Base-by-base conservation (phyloP, 2,888 invertebrate genomes). In the Leptopilina myrica region DNA sequence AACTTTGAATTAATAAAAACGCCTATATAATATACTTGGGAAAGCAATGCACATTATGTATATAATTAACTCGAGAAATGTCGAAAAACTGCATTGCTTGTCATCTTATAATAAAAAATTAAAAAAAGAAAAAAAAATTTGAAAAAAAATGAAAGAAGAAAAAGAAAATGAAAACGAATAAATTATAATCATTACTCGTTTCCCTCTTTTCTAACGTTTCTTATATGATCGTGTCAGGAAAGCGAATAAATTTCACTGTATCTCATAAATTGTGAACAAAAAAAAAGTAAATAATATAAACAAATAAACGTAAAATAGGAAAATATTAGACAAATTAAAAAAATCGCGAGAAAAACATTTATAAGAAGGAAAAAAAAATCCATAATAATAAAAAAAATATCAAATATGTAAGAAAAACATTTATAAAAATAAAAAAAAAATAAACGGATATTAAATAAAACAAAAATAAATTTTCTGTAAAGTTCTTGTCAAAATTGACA, bases 21-120 rank as follows among this genome's bases (percentile, higher is more conserved):
- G 12, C n/a, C 40, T 65, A 64, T 20, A 9, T 64, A 65, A 65
- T 62, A 65, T 62, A 62, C 59, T 59, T 59, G 59, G n/a, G 43
- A 59, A 59, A 59, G 59, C 59, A 59, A 59, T 59, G 59, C 59
- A 59, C 12, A 49, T 11, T 49, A 49, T 49, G 12, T 56, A 62
- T 62, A 62, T 62, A 62, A 62, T 64, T 33, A 26, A 64, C 64
- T 64, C 26, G 40, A 40, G 56, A 56, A 56, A 56, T 56, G 33
- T 33, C 53, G 53, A 33, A 9, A 40, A 73, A 73, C 20, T 73
- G 5, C 14, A 56, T 53, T 26, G 33, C n/a, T 11, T 64, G 12
- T 43, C 43, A 43, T 43, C 43, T 64, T 12, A 14, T 33, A 26
- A 33, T 33, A 33, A 33, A 33, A 33, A 33, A 33, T 5, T 4